A percentile compares a stretch with the other conserved stretches of the same genome.
Conservation (phyloP, 2,888 invertebrate genomes). For the Hydraecia micacea region DNA sequence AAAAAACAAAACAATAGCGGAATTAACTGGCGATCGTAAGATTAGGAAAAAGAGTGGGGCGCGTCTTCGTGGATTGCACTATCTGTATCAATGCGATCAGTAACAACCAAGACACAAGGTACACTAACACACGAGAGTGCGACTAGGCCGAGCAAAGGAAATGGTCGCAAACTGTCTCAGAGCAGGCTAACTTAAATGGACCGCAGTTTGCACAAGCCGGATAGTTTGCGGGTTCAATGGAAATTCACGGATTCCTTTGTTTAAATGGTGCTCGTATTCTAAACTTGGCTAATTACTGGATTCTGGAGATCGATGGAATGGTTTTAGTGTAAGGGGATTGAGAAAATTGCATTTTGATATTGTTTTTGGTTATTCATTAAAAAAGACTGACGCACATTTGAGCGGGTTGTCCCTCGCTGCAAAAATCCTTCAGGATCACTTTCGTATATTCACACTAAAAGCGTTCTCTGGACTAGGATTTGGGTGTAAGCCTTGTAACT, state of each 20-base stretch:
- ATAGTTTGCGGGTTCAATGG: constrained; percentile 52
- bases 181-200: constrained; percentile 56
- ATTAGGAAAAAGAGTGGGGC: too few species aligned
- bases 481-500: too few species aligned
- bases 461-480: too few species aligned
- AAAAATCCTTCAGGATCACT: too few species aligned
- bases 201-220: constrained; percentile 59
- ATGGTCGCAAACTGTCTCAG: constrained; percentile 31
- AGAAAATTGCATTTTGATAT: neutral
- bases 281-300: constrained; percentile 54
- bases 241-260: constrained; percentile 36
- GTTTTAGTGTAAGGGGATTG: neutral
- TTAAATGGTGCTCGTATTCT: constrained; percentile 32
- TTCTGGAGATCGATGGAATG: constrained; percentile 1
- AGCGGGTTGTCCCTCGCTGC: too few species aligned
- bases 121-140: neutral
- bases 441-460: too few species aligned
- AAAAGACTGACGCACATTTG: too few species aligned
- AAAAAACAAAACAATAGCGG: too few species aligned
- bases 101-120: neutral
- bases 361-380: neutral
- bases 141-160: constrained; percentile 24
- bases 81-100: neutral
- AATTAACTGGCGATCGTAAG: too few species aligned
- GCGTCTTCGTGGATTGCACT: too few species aligned